Conservation (phyloP, 2,797 vertebrate species). For the Hylomyscus alleni region DNA sequence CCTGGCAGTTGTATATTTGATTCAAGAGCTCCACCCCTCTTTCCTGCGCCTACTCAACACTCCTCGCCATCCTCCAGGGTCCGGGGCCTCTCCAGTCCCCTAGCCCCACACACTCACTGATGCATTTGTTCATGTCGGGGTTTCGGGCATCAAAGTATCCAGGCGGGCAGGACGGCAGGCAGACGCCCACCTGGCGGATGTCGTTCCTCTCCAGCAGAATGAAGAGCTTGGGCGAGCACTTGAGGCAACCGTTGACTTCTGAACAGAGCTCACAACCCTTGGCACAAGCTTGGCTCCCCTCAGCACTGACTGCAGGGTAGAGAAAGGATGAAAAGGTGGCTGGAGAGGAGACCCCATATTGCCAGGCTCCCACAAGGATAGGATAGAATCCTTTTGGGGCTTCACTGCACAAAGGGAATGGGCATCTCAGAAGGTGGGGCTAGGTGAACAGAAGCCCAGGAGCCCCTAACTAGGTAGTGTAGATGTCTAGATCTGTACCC, state of each 20-base stretch:
- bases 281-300: conserved; percentile 94
- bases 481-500: background rate
- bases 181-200: conserved; percentile 97
- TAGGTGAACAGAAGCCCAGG: background rate
- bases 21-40: background rate
- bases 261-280: conserved; percentile 98
- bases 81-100: background rate
- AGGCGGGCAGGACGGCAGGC: conserved; percentile 96
- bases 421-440: background rate
- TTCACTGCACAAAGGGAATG: background rate
- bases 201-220: conserved; percentile 98
- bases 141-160: conserved; percentile 98
- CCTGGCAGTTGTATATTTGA: background rate
- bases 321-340: background rate
- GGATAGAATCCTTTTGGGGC: background rate
- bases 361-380: background rate
- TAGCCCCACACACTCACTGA: conserved; percentile 91
- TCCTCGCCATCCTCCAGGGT: background rate
- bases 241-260: conserved; percentile 98
- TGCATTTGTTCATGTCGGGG: conserved; percentile 98
- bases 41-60: background rate
- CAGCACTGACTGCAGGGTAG: conserved; percentile 92
- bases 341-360: background rate
- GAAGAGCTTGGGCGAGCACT: conserved; percentile 98
- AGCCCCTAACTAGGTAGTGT: background rate